Base-by-base conservation (phyloP, 2,113 vertebrate species). In the Vulpes lagopus region DNA sequence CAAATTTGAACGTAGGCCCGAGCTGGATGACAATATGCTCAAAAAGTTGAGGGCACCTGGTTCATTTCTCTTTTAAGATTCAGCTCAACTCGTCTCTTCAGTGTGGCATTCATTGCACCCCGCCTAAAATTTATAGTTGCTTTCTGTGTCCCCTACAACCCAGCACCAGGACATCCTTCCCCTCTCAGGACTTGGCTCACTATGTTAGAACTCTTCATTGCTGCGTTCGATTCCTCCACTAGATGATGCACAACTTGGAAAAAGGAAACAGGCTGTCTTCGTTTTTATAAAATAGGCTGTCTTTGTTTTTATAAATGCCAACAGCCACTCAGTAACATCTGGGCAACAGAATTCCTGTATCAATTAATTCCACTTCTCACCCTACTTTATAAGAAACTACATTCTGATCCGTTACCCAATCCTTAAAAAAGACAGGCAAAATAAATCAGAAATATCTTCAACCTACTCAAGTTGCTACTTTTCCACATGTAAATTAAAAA, bases 381-480 rank as follows among this genome's bases (percentile, higher is more conserved):
- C 65, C 51, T 12, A 74, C 23, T 67, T 43, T 17, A 0, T 32
- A 67, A 57, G 23, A 76, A 76, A 89, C 35, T 30, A 32, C 14
- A 78, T 89, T 67, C 59, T 83, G 57, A 89, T 12, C 78, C 3
- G 0, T 60, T 53, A 55, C 27, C 38, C 11, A 22, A 27, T 49
- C 15, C 27, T 32, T 51, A 76, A 81, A 69, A 83, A n/a, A 90
- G 57, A 43, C 11, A 30, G 2, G 35, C 9, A 76, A 94, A 91
- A 90, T 85, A 95, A 85, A 25, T 88, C 15, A 88, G 62, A 80
- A 81, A 38, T 43, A 71, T 73, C 71, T 94, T 17, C 65, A 67
- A 91, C 76, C 53, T 22, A 30, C 23, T 88, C 38, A 60, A 51
- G 53, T 35, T 27, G 53, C 35, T 38, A 2, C 25, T 88, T 79